These are phyloP conservation scores for Platycnemis pennipes DNA, from an alignment of 2,888 invertebrate species.

Conservation along the genomic window DNA sequence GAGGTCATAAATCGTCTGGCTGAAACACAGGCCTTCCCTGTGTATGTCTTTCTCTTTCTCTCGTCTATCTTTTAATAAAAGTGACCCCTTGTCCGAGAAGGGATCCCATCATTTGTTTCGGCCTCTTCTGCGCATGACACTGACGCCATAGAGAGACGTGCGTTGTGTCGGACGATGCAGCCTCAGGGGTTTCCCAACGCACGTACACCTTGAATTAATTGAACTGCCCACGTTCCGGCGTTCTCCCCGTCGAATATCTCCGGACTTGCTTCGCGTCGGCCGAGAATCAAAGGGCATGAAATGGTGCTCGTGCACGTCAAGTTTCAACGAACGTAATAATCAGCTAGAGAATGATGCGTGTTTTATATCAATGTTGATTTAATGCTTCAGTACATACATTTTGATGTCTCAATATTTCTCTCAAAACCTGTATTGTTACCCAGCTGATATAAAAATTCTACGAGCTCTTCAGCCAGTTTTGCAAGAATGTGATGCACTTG, in stretches of 20 bases:
- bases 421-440: no score
- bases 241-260: neutral
- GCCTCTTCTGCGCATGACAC: neutral
- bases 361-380: no score
- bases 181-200: neutral
- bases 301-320: no score
- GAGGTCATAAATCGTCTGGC: neutral
- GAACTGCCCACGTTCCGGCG: neutral
- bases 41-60: neutral
- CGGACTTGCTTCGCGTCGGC: no score
- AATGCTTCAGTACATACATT: no score
- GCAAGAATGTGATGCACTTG: no score
- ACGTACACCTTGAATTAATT: neutral
- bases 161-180: neutral
- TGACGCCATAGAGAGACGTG: neutral
- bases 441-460: no score
- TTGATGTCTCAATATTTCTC: no score
- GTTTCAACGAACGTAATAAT: no score
- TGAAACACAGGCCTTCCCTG: neutral
- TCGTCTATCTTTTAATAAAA: neutral
- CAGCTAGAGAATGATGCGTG: no score
- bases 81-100: neutral
- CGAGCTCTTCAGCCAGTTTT: no score
- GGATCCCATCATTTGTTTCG: neutral
- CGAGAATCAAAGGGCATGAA: no score